Evolutionary conservation across 2,113 vertebrate species (phyloP), one percentile per base, ranked within the genome.

Genomic region (Mohoua ochrocephala): DNA sequence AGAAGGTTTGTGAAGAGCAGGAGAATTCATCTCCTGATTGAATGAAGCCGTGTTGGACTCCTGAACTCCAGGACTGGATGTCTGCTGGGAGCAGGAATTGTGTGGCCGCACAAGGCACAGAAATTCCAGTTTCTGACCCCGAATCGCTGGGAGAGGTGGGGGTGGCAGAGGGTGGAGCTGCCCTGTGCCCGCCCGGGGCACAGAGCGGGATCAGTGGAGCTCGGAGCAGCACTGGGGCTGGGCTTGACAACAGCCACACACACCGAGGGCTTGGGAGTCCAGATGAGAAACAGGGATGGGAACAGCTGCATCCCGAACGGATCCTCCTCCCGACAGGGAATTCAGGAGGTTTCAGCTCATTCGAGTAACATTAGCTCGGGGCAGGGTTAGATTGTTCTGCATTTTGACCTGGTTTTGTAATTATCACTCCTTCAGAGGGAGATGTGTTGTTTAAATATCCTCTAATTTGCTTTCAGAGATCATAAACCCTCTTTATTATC

Each of bases 401-500:
- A 2, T 92, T 90, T 92, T 97, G 96, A 95, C 94, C 95, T 88
- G 93, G 90, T 91, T 97, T 94, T 95, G 92, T 97, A 95, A 97
- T 95, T 94, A 94, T 74, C 22, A 37, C 88, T 94, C 91, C 89
- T 97, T 93, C 93, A 64, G 73, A 94, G 91, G 61, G 67, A 76
- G 93, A 85, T 14, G 57, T 90, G 80, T 95, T 96, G 86, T 93
- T 97, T 95, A 96, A 98, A 96, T 95, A 96, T 68, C 85, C 95
- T 85, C 87, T 77, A 56, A 95, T 98, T 97, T 97, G 87, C 91
- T 95, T 91, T 90, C 96, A 96, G 95, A 97, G 97, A 96, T 96
- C 96, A 97, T 89, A 94, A 98, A 96, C 82, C 73, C n/a, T 93
- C 97, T 97, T 93, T 92, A 97, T 97, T 83, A 97, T 96, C 94